Evolutionary conservation across 2,797 vertebrate genomes (phyloP), one percentile per base, ranked within the genome.

Genomic region (Craterocephalus amniculus): DNA sequence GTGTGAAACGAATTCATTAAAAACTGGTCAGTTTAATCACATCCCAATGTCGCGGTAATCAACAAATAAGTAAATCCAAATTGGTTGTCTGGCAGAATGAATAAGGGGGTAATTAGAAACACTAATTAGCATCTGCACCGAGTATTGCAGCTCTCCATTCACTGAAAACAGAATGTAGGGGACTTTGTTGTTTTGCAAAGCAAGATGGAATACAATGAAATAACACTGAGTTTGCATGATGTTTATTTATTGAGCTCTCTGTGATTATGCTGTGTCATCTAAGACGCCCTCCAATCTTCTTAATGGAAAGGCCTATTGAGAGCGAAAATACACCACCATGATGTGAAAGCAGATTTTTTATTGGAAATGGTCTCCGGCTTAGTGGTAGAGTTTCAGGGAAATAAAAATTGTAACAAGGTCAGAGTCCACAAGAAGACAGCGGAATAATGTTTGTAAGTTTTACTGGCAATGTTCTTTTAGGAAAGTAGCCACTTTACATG

Each of bases 131-230:
- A 49, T 55, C 65, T 52, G 6, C 36, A 31, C 13, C 32, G 26
- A 29, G 14, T 62, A 9, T 29, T 63, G 56, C 65, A 48, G 40
- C 48, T 6, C 52, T 35, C 20, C n/a, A 61, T 36, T 82, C 55
- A 74, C 38, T 49, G 67, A 70, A 48, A 38, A 13, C 20, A 13
- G 26, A 0, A 12, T 22, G 63, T 20, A 34, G 20, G 24, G 2
- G 51, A 22, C 59, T 69, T 62, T 62, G 72, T 85, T 76, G 73
- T 78, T 76, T 63, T 63, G 57, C 22, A 55, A 72, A 59, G 60
- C 35, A 79, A 71, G 66, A 56, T 34, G 24, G 27, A 26, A 48
- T 67, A 73, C 68, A 77, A 76, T 83, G 66, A 76, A 70, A 65
- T 31, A 48, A 67, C 36, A 63, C 32, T n/a, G 56, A 43, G 43